Base-by-base conservation (phyloP, 2,797 vertebrate genomes). In the Gymnoscopelus microlampas region DNA sequence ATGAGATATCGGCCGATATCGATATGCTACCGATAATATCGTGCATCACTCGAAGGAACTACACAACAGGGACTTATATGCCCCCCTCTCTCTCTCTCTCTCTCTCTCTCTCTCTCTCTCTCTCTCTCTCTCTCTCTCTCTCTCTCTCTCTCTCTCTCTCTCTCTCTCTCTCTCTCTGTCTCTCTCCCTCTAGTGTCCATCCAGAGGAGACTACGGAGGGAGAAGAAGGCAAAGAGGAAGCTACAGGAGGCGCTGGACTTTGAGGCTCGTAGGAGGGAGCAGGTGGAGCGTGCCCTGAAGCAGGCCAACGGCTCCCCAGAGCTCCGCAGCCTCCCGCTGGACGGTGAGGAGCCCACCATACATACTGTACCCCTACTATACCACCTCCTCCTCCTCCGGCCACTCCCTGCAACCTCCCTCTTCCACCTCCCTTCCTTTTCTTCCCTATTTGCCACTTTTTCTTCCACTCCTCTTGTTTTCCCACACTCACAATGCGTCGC, bases 141-240 rank as follows among this genome's bases (percentile, higher is more conserved):
- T 12, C 13, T 13, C 10, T 12, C 9, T 51, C 47, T 5, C 19
- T 11, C 48, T 7, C 15, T 11, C 8, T 32, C 49, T 19, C 19
- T n/a, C 24, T 47, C 15, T 3, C 26, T 29, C 44, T 35, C 32
- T 63, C 60, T 44, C 39, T 19, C 19, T n/a, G 15, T 47, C 15
- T 3, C 26, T 29, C 44, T 35, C 32, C 61, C 60, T 44, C 39
- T 86, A 97, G 96, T 91, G 74, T 95, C 93, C 70, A 95, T 96
- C 88, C 96, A 97, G 86, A 95, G 96, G 85, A 94, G 95, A 74
- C 92, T 97, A 91, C 97, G 96, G 92, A 97, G 96, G 87, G 96
- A 97, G 89, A 97, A 96, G 88, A 97, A 95, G 84, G 93, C 92
- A 0, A 97, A 96, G 87, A 95, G 95, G 93, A 97, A 95, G 94